A percentile compares a stretch with the other conserved stretches of the same genome.
These are phyloP conservation scores for Patella depressa DNA, from an alignment of 2,888 invertebrate species.

Conservation along the genomic window DNA sequence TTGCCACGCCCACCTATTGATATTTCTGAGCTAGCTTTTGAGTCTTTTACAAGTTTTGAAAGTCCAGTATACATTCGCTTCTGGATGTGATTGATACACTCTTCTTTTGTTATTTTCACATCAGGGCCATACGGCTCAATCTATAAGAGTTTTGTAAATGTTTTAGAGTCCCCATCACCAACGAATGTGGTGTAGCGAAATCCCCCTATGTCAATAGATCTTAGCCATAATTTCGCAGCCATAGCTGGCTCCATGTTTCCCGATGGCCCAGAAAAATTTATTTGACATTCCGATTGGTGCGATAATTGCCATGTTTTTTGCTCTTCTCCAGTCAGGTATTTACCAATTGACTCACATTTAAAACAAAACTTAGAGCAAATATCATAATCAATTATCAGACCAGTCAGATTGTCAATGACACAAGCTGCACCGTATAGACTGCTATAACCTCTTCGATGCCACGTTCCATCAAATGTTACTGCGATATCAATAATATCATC, in stretches of 20 bases:
- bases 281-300: too few relatives aligned
- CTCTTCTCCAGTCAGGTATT: not conserved
- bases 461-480: too few relatives aligned
- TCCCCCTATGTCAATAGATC: not conserved
- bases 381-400: not conserved
- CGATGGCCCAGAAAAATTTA: not conserved
- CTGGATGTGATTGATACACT: not conserved
- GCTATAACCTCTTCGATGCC: too few relatives aligned
- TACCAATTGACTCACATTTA: not conserved
- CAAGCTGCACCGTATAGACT: not conserved
- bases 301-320: too few relatives aligned
- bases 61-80: not conserved
- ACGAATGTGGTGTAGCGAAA: not conserved
- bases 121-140: not conserved
- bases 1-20: too few relatives aligned
- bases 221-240: not conserved
- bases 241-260: not conserved
- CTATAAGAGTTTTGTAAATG: too few relatives aligned
- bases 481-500: too few relatives aligned
- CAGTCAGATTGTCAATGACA: not conserved
- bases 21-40: too few relatives aligned
- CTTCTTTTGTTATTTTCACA: not conserved
- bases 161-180: not conserved
- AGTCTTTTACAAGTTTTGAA: not conserved
- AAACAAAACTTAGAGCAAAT: too few relatives aligned